Conservation (phyloP, 1,140 invertebrate genomes). For the Episyrphus balteatus region DNA sequence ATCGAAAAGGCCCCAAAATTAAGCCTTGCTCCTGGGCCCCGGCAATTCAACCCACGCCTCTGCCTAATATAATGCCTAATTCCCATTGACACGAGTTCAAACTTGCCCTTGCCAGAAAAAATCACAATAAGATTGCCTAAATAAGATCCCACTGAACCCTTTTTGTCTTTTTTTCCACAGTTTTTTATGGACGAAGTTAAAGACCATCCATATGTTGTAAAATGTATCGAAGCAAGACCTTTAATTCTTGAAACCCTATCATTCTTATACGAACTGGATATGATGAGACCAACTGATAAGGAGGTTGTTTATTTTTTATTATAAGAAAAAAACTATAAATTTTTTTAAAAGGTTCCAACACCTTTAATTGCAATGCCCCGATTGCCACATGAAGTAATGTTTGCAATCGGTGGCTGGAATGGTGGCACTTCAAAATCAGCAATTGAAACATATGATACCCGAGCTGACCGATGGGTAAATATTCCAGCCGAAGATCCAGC, state of each 20-base stretch:
- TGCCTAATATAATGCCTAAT: too few relatives aligned
- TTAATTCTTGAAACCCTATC: slow-evolving; percentile 52
- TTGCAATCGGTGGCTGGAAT: slow-evolving; percentile 72
- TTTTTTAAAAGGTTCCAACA: slow-evolving; percentile 40
- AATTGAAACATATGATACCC: slow-evolving; percentile 66
- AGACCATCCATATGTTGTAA: slow-evolving; percentile 49
- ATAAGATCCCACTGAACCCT: too few relatives aligned
- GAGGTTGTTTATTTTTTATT: slow-evolving; percentile 18
- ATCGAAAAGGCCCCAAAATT: too few relatives aligned
- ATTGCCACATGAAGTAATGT: slow-evolving; percentile 57
- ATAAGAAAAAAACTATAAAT: neutral
- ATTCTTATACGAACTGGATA: slow-evolving; percentile 49
- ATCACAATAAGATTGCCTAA: too few relatives aligned
- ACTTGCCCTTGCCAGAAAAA: too few relatives aligned
- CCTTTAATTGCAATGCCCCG: slow-evolving; percentile 50
- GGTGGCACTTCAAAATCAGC: slow-evolving; percentile 63
- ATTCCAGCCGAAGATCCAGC: slow-evolving; percentile 44
- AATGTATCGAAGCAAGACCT: slow-evolving; percentile 51
- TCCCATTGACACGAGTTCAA: too few relatives aligned
- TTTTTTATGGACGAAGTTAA: slow-evolving; percentile 51
- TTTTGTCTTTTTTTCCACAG: slow-evolving; percentile 29
- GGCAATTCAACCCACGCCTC: too few relatives aligned
- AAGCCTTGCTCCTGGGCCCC: too few relatives aligned
- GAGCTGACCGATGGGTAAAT: slow-evolving; percentile 54
- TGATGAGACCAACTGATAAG: slow-evolving; percentile 42